These are phyloP conservation scores for honey bee (Apis mellifera) DNA, from an alignment of 1,140 invertebrate genomes.

Conservation along the genomic window DNA sequence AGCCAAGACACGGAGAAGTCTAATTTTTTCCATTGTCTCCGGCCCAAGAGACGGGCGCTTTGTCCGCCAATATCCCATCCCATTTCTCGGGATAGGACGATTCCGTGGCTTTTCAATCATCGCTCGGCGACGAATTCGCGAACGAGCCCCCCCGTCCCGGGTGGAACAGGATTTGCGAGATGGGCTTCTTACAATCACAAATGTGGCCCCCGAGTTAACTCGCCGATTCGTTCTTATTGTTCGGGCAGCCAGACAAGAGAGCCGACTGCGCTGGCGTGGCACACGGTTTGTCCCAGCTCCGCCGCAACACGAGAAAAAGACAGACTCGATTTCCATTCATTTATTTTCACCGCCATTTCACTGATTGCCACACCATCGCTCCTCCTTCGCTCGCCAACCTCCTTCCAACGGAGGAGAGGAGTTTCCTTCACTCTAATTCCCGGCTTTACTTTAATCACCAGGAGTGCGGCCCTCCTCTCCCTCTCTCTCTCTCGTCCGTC, in stretches of 20 bases:
- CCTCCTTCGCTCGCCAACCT: constrained; percentile 36
- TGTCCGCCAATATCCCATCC: not conserved
- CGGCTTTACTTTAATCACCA: constrained; percentile 75
- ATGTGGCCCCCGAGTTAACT: constrained; percentile 65
- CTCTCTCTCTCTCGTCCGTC: constrained; percentile 10
- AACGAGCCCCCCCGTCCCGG: not conserved
- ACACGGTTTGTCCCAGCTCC: constrained; percentile 41
- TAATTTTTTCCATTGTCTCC: not conserved
- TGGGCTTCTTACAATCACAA: constrained; percentile 74
- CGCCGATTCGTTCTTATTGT: constrained; percentile 71
- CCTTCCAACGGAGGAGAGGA: not conserved
- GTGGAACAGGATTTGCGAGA: constrained; percentile 30
- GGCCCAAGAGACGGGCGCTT: not conserved
- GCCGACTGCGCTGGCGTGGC: constrained; percentile 28
- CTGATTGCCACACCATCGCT: constrained; percentile 71
- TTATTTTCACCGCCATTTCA: constrained; percentile 79
- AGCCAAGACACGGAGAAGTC: not conserved
- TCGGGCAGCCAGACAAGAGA: constrained; percentile 54
- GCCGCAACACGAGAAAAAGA: constrained; percentile 51
- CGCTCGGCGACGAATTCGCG: not conserved
- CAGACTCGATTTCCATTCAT: constrained; percentile 79
- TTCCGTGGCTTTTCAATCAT: constrained; percentile 24
- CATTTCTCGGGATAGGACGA: not conserved
- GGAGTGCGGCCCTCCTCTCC: constrained; percentile 49
- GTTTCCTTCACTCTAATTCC: constrained; percentile 72